Evolutionary conservation across 2,888 invertebrate genomes (phyloP), one percentile per base, ranked within the genome.

Genomic region (Drosophila kokeensis): DNA sequence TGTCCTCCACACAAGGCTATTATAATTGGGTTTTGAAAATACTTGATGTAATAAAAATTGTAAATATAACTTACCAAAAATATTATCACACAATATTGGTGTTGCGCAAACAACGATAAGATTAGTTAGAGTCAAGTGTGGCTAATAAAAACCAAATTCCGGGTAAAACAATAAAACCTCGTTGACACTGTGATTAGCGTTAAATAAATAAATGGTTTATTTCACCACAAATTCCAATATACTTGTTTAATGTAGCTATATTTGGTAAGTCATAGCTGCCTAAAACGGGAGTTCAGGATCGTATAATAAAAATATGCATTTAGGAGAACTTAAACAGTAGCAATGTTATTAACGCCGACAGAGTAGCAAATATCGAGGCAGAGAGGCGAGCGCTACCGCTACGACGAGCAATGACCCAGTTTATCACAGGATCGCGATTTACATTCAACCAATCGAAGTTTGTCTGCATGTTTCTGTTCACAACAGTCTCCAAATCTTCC

Each of bases 381-480:
- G 79, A 69, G 2, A 81, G 42, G 0, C 75, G 30, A 11, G 73
- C 61, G 59, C 81, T 80, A 32, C 83, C 79, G 27, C 45, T 69
- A 7, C 63, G 69, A 38, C 83, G 81, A 10, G 13, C 36, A 0
- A 32, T 8, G 18, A 92, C 54, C 92, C 92, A 93, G 7, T 74
- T 69, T 38, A 92, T 82, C 4, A 92, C 42, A 0, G 90, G 87
- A 61, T 87, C 76, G 0, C 92, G 91, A 75, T 92, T 80, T 1
- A 34, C n/a, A 1, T 68, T 36, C 24, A 92, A 54, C 92, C 93
- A 92, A 29, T 77, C 69, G 10, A 81, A 90, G 71, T 93, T 92
- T 1, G 45, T 18, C n/a, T 84, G 48, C 5, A 91, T 85, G 5
- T 68, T 75, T 0, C 18, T 2, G n/a, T 82, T 69, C 1, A 90